These are phyloP conservation scores for Columbina picui DNA, from an alignment of 2,113 vertebrate species.

Conservation along the genomic window DNA sequence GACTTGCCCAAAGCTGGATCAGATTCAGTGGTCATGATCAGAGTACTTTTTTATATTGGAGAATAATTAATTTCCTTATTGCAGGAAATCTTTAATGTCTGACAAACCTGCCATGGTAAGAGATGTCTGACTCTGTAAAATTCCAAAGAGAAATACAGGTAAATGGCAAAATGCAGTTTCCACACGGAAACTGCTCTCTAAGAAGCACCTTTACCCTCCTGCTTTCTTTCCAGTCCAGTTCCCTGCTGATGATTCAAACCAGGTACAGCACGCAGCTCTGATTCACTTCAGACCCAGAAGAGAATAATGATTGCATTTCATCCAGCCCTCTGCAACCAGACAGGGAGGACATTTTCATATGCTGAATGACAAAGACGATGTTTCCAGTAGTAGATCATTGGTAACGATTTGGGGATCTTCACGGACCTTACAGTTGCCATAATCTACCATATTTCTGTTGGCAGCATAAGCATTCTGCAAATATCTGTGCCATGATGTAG, in stretches of 20 bases:
- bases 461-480: background rate
- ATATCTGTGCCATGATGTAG: background rate
- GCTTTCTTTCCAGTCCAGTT: background rate
- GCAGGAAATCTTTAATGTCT: background rate
- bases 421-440: background rate
- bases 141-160: background rate
- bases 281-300: background rate
- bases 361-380: background rate
- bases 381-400: background rate
- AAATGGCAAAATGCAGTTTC: background rate
- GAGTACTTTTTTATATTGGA: background rate
- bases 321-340: background rate
- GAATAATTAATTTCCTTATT: background rate
- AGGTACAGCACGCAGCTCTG: background rate
- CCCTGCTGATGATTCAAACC: background rate
- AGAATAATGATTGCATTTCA: background rate
- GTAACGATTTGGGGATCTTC: background rate
- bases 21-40: background rate
- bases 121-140: background rate
- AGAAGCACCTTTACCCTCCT: background rate
- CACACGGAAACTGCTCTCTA: background rate
- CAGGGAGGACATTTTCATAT: background rate
- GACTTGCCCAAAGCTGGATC: background rate
- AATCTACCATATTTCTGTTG: background rate
- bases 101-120: background rate